phyloP scores from a whole-genome alignment of 2,113 vertebrate genomes.

The Pristiophorus japonicus region DNA sequence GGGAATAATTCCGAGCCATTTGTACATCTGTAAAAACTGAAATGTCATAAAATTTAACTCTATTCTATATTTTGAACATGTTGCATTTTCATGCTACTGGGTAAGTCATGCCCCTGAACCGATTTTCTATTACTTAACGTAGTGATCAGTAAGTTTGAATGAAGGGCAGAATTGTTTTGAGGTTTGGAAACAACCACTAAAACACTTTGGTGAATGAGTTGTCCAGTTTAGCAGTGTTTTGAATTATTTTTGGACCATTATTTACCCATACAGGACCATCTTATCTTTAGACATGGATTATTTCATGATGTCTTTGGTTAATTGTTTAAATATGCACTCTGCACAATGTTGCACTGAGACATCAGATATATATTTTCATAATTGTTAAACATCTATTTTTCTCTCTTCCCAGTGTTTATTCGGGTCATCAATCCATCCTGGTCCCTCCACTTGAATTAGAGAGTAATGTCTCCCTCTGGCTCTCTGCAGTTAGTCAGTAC shows the following conservation, averaged over 20 bases:
- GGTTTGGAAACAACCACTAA: not conserved
- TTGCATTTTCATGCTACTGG: not conserved
- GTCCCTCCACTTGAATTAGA: slow-evolving; percentile 91
- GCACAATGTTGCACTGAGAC: not conserved
- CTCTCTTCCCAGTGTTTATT: slow-evolving; percentile 57
- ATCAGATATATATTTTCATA: not conserved
- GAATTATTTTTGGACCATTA: not conserved
- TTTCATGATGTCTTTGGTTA: not conserved
- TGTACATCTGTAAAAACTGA: not conserved
- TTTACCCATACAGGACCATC: not conserved
- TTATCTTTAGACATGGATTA: not conserved
- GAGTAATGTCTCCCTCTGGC: slow-evolving; percentile 85
- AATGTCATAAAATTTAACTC: not conserved
- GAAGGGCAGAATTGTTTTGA: not conserved
- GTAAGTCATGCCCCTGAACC: not conserved
- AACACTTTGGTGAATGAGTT: not conserved
- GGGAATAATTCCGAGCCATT: not conserved
- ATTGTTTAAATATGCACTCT: not conserved
- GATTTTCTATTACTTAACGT: not conserved
- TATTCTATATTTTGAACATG: not conserved
- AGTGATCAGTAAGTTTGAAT: not conserved
- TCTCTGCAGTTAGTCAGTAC: slow-evolving; percentile 88
- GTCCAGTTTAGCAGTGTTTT: not conserved
- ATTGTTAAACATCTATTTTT: not conserved
- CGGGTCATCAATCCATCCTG: slow-evolving; percentile 88